Conservation (phyloP, 2,888 invertebrate species). For the Drosophila melanosoma region DNA sequence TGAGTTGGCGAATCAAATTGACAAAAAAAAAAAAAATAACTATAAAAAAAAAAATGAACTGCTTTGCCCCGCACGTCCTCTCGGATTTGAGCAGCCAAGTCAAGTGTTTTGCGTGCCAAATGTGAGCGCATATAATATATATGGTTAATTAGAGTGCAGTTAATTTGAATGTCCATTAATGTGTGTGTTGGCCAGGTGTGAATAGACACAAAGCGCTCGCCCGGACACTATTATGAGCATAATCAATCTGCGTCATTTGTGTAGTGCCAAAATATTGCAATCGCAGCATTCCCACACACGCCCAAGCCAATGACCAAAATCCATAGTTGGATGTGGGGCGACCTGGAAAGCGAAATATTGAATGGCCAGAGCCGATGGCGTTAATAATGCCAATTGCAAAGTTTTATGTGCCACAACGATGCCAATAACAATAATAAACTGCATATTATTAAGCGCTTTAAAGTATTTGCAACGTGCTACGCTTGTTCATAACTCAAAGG, state of each 20-base stretch:
- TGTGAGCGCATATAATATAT: slow-evolving; percentile 36
- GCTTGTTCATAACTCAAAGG: slow-evolving; percentile 57
- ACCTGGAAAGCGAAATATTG: slow-evolving; percentile 34
- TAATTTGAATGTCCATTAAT: slow-evolving; percentile 73
- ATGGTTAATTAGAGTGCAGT: slow-evolving; percentile 75
- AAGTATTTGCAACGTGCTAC: slow-evolving; percentile 68
- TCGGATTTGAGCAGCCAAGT: slow-evolving; percentile 1
- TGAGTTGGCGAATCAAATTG: slow-evolving; percentile 55
- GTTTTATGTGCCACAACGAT: slow-evolving; percentile 61
- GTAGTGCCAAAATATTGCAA: slow-evolving; percentile 61
- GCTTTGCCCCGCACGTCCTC: neutral
- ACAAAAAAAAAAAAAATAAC: slow-evolving; percentile 28
- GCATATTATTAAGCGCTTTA: slow-evolving; percentile 77
- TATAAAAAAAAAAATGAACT: neutral
- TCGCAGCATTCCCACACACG: slow-evolving; percentile 67
- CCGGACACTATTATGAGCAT: slow-evolving; percentile 24
- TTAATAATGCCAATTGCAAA: slow-evolving; percentile 77
- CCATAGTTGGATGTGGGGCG: slow-evolving; percentile 9
- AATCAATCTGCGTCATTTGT: slow-evolving; percentile 74
- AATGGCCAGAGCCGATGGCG: slow-evolving; percentile 67
- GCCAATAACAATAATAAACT: slow-evolving; percentile 74
- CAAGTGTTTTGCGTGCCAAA: slow-evolving; percentile 46
- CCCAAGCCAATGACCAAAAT: slow-evolving; percentile 40
- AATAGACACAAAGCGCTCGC: slow-evolving; percentile 52
- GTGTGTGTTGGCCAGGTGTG: slow-evolving; percentile 70